phyloP scores from a whole-genome alignment of 2,113 vertebrate species.

The Gallinago media region DNA sequence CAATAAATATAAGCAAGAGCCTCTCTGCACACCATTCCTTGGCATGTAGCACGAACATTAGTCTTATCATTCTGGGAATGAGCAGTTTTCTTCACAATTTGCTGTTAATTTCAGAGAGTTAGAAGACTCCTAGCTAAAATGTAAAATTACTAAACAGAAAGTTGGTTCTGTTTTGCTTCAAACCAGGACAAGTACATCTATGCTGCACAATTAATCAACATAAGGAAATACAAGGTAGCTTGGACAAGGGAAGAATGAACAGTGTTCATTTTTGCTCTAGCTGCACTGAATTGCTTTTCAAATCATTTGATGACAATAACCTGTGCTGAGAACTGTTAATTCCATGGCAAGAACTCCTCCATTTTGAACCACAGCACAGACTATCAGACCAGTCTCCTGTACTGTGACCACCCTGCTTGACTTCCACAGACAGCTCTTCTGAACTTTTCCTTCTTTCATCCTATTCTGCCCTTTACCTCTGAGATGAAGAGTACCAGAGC shows the following conservation, averaged over 20 bases:
- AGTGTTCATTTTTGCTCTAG: not conserved
- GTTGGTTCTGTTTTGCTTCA: too few species aligned
- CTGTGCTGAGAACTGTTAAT: not conserved
- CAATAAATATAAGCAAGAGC: too few species aligned
- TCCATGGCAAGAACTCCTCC: not conserved
- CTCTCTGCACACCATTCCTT: too few species aligned
- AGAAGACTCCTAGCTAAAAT: too few species aligned
- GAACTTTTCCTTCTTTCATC: not conserved
- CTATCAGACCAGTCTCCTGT: not conserved
- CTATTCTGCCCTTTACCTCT: not conserved
- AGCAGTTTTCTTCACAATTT: too few species aligned
- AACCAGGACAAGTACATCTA: too few species aligned
- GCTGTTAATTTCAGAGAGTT: too few species aligned
- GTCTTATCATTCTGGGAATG: too few species aligned
- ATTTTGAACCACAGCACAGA: not conserved
- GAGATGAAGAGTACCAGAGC: not conserved
- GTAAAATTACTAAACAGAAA: too few species aligned
- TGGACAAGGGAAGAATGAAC: not conserved
- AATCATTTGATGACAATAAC: not conserved
- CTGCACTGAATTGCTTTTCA: not conserved
- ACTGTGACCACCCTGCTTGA: not conserved
- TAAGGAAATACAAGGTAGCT: not conserved
- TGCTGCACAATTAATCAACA: not conserved
- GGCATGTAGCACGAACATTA: too few species aligned
- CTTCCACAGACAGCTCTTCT: not conserved